These are phyloP conservation scores for Drosophila vallismaia DNA, from an alignment of 2,888 invertebrate species.

Conservation along the genomic window DNA sequence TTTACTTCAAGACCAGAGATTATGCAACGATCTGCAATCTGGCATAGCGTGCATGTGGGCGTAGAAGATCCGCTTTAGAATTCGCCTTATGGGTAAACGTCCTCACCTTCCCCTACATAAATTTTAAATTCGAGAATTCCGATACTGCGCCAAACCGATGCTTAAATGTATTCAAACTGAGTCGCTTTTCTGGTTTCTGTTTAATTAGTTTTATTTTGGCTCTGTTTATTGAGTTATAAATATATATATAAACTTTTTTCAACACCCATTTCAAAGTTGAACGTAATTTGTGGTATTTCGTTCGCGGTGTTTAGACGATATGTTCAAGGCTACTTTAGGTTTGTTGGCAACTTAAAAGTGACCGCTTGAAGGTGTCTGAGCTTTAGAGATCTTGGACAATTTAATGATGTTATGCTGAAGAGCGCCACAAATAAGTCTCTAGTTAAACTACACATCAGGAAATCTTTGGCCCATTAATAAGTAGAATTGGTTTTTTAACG, in stretches of 20 bases:
- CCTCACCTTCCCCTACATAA: constrained; percentile 37
- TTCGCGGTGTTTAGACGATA: constrained; percentile 19
- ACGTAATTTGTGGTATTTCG: constrained; percentile 39
- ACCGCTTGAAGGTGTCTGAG: constrained; percentile 1
- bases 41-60: constrained; percentile 52
- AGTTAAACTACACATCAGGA: constrained; percentile 5
- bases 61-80: constrained; percentile 50
- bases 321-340: constrained; percentile 54
- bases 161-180: constrained; percentile 13
- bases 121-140: constrained; percentile 25
- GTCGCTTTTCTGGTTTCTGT: constrained; percentile 52
- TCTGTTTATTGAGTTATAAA: constrained; percentile 22
- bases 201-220: constrained; percentile 53
- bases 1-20: constrained; percentile 34
- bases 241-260: constrained; percentile 9
- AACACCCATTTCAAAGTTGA: constrained; percentile 35
- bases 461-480: constrained; percentile 11
- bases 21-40: constrained; percentile 60
- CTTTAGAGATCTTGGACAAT: constrained; percentile 2
- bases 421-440: constrained; percentile 25
- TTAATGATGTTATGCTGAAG: constrained; percentile 24
- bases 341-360: constrained; percentile 19
- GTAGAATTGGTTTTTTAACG: neutral
- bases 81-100: constrained; percentile 53
- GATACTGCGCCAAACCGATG: constrained; percentile 6